phyloP scores from a whole-genome alignment of 2,888 invertebrate genomes.

The Brachyopa scutellaris region DNA sequence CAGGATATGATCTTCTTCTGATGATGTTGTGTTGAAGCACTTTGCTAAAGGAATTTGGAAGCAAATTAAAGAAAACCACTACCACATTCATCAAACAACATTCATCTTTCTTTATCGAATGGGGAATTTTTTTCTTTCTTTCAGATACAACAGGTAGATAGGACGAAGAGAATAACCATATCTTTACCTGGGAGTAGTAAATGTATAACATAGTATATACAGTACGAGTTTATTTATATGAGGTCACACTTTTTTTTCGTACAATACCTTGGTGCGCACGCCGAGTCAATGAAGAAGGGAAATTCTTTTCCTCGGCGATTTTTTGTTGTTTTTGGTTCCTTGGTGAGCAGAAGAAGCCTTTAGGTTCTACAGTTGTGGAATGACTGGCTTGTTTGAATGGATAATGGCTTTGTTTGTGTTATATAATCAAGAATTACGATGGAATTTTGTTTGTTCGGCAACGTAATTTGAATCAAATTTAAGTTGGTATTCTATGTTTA shows the following conservation, averaged over 20 bases:
- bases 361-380: neutral
- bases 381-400: constrained; percentile 6
- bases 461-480: constrained; percentile 6
- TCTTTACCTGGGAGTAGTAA: neutral
- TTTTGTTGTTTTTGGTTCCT: too few species aligned
- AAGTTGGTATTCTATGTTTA: too few species aligned
- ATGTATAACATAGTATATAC: neutral
- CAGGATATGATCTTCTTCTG: constrained; percentile 34
- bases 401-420: constrained; percentile 2
- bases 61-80: constrained; percentile 55
- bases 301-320: constrained; percentile 6
- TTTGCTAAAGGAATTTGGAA: constrained; percentile 45
- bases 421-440: constrained; percentile 18
- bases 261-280: constrained; percentile 22
- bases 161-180: neutral
- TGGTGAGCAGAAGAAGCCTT: neutral
- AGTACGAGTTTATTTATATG: neutral
- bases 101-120: constrained; percentile 57
- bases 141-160: constrained; percentile 41
- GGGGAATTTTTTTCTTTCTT: neutral
- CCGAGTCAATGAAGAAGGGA: constrained; percentile 12
- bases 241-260: neutral
- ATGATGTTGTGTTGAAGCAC: constrained; percentile 38
- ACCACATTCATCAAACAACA: constrained; percentile 39
- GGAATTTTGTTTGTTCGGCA: neutral